Percentiles rank a stretch among this genome's conserved stretches.
phyloP scores from a whole-genome alignment of 2,113 vertebrate species.

The Etheostoma cragini region DNA sequence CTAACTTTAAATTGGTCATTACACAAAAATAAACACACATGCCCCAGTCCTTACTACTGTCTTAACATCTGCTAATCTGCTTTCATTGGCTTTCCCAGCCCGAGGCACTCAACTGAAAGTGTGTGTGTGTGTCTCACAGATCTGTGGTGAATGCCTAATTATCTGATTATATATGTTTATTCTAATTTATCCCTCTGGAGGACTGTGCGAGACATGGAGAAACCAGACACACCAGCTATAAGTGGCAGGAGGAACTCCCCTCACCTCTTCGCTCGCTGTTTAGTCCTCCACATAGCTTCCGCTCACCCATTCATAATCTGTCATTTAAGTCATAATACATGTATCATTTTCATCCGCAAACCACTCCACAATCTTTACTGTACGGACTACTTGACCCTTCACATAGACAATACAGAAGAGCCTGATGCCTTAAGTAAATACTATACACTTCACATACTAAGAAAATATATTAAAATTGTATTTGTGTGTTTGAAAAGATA shows the following conservation, averaged over 20 bases:
- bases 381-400: constrained; percentile 32
- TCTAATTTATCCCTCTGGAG: constrained; percentile 81
- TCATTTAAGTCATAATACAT: constrained; percentile 70
- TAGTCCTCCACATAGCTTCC: constrained; percentile 53
- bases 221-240: constrained; percentile 65
- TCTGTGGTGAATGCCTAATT: constrained; percentile 79
- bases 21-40: constrained; percentile 62
- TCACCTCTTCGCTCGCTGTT: constrained; percentile 61
- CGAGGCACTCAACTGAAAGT: constrained; percentile 52
- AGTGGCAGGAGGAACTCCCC: constrained; percentile 69
- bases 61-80: constrained; percentile 76
- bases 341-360: constrained; percentile 60
- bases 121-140: constrained; percentile 40
- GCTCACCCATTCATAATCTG: constrained; percentile 63
- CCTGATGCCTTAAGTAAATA: constrained; percentile 22
- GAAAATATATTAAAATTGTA: background rate
- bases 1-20: constrained; percentile 42
- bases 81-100: constrained; percentile 68
- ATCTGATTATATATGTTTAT: constrained; percentile 86
- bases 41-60: constrained; percentile 48
- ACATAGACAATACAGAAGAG: background rate
- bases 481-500: background rate
- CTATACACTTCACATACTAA: no score
- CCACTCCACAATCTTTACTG: constrained; percentile 23
- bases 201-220: constrained; percentile 55